A percentile compares a stretch with the other conserved stretches of the same genome.
phyloP scores from a whole-genome alignment of 2,113 vertebrate genomes.

The Origma solitaria region DNA sequence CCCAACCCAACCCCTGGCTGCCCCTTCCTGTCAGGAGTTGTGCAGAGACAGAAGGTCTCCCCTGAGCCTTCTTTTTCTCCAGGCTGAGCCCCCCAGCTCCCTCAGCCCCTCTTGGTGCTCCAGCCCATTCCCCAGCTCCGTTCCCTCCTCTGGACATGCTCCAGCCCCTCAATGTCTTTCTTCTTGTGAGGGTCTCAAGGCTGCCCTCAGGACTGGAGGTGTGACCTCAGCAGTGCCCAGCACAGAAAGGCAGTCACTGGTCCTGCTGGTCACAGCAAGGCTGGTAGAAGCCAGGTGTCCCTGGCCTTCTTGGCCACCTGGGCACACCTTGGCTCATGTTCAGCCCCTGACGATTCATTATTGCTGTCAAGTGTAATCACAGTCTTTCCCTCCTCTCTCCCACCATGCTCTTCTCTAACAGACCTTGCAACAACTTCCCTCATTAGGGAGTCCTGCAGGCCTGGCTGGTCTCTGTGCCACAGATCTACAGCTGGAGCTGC shows the following conservation, averaged over 20 bases:
- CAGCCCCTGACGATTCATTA: background rate
- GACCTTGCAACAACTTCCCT: background rate
- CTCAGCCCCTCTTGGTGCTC: accelerated
- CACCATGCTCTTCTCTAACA: background rate
- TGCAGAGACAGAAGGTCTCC: background rate
- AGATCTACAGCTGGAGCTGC: background rate
- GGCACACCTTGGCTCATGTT: background rate
- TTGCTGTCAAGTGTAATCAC: accelerated
- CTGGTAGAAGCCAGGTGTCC: background rate
- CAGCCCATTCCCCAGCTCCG: accelerated
- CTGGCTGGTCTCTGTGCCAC: background rate
- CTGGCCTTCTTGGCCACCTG: background rate
- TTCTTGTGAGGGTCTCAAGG: background rate
- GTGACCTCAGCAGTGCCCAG: background rate
- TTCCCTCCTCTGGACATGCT: background rate
- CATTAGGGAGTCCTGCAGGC: background rate
- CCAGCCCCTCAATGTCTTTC: background rate
- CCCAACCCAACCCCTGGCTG: too few species aligned
- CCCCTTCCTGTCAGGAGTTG: background rate
- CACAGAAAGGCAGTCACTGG: background rate
- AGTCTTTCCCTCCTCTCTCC: background rate
- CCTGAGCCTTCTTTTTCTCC: background rate
- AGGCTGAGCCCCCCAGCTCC: too few species aligned
- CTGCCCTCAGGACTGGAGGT: background rate
- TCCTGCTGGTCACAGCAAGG: background rate